phyloP scores from a whole-genome alignment of 1,140 invertebrate species.

The Apolygus lucorum region DNA sequence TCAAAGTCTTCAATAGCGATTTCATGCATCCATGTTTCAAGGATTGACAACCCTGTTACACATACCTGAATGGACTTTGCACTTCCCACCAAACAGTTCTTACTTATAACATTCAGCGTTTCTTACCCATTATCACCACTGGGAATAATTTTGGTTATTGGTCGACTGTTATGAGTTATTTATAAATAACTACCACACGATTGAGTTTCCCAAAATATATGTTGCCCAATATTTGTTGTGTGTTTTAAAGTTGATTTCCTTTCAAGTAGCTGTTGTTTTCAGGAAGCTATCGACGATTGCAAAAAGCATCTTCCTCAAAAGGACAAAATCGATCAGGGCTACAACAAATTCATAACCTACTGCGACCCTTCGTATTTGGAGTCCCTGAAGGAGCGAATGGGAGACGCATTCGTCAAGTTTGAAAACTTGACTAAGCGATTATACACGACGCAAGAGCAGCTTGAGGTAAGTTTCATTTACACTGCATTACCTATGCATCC shows the following conservation, averaged over 20 bases:
- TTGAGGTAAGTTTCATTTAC: conserved; percentile 30
- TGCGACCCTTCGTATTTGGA: conserved; percentile 57
- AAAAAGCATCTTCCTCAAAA: conserved; percentile 50
- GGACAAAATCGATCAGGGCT: conserved; percentile 51
- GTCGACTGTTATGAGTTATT: too few relatives aligned
- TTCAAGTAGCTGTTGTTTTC: conserved; percentile 14
- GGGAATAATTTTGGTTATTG: too few relatives aligned
- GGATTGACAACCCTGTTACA: too few relatives aligned
- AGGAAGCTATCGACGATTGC: conserved; percentile 54
- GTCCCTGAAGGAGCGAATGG: conserved; percentile 47
- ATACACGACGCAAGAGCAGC: conserved; percentile 28
- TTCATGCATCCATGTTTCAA: too few relatives aligned
- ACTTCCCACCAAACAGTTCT: too few relatives aligned
- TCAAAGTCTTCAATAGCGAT: too few relatives aligned
- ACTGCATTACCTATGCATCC: too few relatives aligned
- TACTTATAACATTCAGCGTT: too few relatives aligned
- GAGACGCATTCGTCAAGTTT: conserved; percentile 38
- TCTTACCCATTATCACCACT: too few relatives aligned
- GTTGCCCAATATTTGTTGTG: not conserved
- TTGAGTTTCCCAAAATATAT: not conserved
- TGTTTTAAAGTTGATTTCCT: not conserved
- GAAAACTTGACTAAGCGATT: conserved; percentile 37
- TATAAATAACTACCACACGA: too few relatives aligned
- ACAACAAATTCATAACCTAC: conserved; percentile 53
- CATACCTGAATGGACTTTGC: too few relatives aligned